A percentile compares a stretch with the other conserved stretches of the same genome.
phyloP scores from a whole-genome alignment of 64 coral and sea anemone species.

The Montipora sp. region DNA sequence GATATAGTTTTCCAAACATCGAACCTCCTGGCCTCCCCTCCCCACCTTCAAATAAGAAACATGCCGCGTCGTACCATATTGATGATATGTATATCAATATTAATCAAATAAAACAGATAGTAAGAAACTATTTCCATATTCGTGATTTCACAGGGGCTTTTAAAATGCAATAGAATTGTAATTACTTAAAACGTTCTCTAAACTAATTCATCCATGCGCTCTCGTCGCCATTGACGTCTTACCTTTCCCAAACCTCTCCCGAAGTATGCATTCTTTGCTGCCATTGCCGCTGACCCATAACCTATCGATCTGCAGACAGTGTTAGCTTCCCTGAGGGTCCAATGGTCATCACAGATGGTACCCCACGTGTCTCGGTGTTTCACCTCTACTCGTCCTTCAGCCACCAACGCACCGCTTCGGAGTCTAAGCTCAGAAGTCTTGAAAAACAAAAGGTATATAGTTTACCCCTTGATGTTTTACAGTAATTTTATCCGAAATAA shows the following conservation, averaged over 20 bases:
- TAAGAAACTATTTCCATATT: too few relatives aligned
- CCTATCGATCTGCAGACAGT: conserved; percentile 70
- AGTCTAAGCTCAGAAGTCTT: conserved; percentile 56
- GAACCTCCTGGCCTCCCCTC: too few relatives aligned
- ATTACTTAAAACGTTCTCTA: background rate
- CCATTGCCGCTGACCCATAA: conserved; percentile 61
- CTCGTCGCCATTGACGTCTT: background rate
- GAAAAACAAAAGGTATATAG: background rate
- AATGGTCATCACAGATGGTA: conserved; percentile 79
- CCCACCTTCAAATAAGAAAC: too few relatives aligned
- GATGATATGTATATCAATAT: too few relatives aligned
- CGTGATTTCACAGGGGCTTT: too few relatives aligned
- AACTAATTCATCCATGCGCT: background rate
- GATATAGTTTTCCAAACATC: too few relatives aligned
- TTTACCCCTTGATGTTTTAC: too few relatives aligned
- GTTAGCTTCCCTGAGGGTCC: conserved; percentile 59
- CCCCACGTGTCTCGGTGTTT: conserved; percentile 18
- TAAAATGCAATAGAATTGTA: too few relatives aligned
- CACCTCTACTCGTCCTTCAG: conserved; percentile 83
- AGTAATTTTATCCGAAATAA: too few relatives aligned
- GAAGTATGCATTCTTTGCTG: conserved; percentile 42
- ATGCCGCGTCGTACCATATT: too few relatives aligned
- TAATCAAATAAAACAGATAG: too few relatives aligned
- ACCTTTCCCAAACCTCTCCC: conserved; percentile 58
- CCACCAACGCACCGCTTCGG: conserved; percentile 60